These are phyloP conservation scores for Rhombomys opimus DNA, from an alignment of 2,113 vertebrate genomes.

Conservation along the genomic window DNA sequence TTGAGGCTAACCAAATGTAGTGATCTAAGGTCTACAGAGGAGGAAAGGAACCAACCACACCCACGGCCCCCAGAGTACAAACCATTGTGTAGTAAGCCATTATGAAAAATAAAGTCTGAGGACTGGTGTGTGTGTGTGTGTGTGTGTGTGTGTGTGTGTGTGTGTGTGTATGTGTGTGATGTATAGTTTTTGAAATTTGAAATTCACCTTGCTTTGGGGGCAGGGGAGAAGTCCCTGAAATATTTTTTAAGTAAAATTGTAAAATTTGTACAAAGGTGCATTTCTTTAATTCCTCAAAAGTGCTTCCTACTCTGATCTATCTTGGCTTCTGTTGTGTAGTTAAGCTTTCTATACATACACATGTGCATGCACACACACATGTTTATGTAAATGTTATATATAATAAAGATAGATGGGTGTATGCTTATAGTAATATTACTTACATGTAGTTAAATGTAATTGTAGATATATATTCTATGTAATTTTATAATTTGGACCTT, in stretches of 20 bases:
- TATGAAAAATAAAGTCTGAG: not conserved
- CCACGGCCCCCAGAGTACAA: not conserved
- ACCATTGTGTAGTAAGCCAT: not conserved
- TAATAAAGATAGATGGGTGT: not conserved
- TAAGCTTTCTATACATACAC: not conserved
- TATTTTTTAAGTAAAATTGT: not conserved
- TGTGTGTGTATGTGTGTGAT: not conserved
- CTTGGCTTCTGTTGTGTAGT: not conserved
- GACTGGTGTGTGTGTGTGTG: too few relatives aligned
- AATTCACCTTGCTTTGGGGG: not conserved
- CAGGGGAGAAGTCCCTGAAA: not conserved
- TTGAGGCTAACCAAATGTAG: not conserved
- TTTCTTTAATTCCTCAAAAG: not conserved
- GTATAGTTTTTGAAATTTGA: not conserved
- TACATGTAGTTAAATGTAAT: not conserved
- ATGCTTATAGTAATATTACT: not conserved
- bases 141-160: not conserved
- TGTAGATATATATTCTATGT: not conserved
- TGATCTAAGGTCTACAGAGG: not conserved
- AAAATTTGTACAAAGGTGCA: not conserved
- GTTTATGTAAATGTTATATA: not conserved
- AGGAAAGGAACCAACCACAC: rapidly evolving
- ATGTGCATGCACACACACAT: not conserved
- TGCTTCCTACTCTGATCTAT: too few relatives aligned
- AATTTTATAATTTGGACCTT: not conserved